Base-by-base conservation (phyloP, 2,797 vertebrate genomes). In the Lycodopsis pacificus region DNA sequence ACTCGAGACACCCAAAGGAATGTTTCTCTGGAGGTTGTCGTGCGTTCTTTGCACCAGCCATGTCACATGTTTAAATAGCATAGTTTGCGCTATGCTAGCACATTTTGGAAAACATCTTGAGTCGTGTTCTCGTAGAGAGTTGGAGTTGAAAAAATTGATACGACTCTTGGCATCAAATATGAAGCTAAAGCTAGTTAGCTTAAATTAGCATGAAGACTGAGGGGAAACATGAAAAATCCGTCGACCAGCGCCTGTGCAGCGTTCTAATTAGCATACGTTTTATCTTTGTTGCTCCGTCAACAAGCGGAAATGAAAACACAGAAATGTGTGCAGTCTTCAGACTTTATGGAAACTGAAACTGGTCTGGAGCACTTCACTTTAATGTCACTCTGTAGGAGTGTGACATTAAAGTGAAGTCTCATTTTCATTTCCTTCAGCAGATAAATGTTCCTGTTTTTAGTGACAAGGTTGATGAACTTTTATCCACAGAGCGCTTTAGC, bases 1-100 rank as follows among this genome's bases (percentile, higher is more conserved):
- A 48, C 27, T 59, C 36, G 20, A 69, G 74, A 75, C 30, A 59
- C 14, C n/a, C 36, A 27, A 36, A 73, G 49, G 48, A 64, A 48
- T 32, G 58, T 46, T 68, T 63, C 49, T 32, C 59, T 63, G 53
- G 66, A 62, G 38, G 34, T 66, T 54, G 46, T 22, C 73, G 38
- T 42, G 32, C 20, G 32, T 27, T 51, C 48, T 46, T 15, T 54
- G 17, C 34, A 54, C 30, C 36, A 40, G 12, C 42, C 19, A 48
- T 46, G 22, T 44, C 22, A 36, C n/a, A 20, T 25, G 36, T 17
- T 38, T 34, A 27, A 10, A 61, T 19, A 34, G 19, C 46, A 34
- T 72, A 46, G 40, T 70, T 76, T 10, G 36, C 30, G 5, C 30
- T 32, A 32, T 32, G 5, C 30, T 5, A 32, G 30, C 30, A 38